Percentiles rank a stretch among this genome's conserved stretches.
These are phyloP conservation scores for Nylanderia fulva DNA, from an alignment of 1,140 invertebrate species.

Conservation along the genomic window DNA sequence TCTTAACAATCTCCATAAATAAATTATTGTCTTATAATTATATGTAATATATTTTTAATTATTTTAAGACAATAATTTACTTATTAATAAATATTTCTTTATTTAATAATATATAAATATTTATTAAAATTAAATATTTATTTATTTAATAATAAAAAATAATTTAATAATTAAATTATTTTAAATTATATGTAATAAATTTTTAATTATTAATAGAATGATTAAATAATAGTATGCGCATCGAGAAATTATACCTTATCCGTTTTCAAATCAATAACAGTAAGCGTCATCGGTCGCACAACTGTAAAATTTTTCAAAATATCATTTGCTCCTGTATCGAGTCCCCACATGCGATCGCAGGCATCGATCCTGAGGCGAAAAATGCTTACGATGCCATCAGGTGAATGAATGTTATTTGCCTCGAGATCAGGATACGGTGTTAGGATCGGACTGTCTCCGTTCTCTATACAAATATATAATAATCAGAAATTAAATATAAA, in stretches of 20 bases:
- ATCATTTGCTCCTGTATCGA: conserved; percentile 91
- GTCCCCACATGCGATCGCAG: conserved; percentile 91
- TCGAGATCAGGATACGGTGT: conserved; percentile 90
- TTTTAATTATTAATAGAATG: too few species aligned
- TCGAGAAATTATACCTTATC: conserved; percentile 84
- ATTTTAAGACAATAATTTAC: too few species aligned
- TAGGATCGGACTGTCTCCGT: conserved; percentile 87
- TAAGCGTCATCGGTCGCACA: conserved; percentile 88
- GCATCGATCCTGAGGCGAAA: conserved; percentile 89
- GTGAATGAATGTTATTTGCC: conserved; percentile 85
- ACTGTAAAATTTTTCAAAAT: conserved; percentile 88
- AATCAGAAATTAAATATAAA: conserved; percentile 17
- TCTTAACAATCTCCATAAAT: too few species aligned
- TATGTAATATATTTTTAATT: too few species aligned
- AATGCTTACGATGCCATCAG: conserved; percentile 88
- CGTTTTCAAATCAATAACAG: conserved; percentile 91
- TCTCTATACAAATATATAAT: neutral
- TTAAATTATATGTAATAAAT: too few species aligned
- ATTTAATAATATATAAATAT: too few species aligned
- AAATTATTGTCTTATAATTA: too few species aligned
- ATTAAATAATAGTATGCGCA: too few species aligned
- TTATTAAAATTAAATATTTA: too few species aligned
- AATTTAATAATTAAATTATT: too few species aligned
- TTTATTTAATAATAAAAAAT: too few species aligned
- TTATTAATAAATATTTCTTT: too few species aligned